Evolutionary conservation across 30 jellyfish, hydroid and myxozoan species (phyloP).

Genomic region (Calvadosia cruxmelitensis): DNA sequence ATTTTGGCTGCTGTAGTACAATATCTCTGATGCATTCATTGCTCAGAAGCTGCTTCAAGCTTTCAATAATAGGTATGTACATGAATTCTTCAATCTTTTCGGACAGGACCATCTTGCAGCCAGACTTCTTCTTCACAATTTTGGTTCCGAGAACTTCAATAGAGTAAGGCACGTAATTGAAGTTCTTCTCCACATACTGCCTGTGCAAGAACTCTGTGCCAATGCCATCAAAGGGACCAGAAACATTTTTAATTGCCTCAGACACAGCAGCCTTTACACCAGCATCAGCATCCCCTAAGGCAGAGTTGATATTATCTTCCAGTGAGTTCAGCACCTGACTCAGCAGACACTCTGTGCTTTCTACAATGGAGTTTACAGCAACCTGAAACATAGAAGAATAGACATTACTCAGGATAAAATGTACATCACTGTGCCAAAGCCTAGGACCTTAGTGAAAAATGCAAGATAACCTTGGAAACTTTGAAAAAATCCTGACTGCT

Average conservation of each 20-base stretch:
- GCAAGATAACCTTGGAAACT: too few relatives aligned
- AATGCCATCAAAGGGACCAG: slow-evolving; percentile 11
- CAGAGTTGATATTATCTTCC: too few relatives aligned
- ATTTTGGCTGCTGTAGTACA: not conserved
- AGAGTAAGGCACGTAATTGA: slow-evolving; percentile 6
- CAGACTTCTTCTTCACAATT: not conserved
- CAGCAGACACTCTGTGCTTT: too few relatives aligned
- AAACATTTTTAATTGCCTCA: not conserved
- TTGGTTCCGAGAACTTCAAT: not conserved
- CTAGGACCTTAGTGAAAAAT: too few relatives aligned
- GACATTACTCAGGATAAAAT: too few relatives aligned
- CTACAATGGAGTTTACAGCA: too few relatives aligned
- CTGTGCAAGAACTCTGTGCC: slow-evolving; percentile 9
- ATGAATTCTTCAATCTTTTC: slow-evolving; percentile 1
- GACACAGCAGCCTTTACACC: too few relatives aligned
- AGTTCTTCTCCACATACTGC: slow-evolving; percentile 8
- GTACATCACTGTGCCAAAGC: too few relatives aligned
- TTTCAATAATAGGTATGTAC: not conserved
- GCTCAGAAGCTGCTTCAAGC: not conserved
- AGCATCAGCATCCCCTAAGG: too few relatives aligned
- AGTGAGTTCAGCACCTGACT: too few relatives aligned
- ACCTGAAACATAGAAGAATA: too few relatives aligned
- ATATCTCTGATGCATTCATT: not conserved
- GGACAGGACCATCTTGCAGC: not conserved
- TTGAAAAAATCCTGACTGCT: too few relatives aligned